phyloP scores from a whole-genome alignment of 2,888 invertebrate species.

The Sycophila texana region DNA sequence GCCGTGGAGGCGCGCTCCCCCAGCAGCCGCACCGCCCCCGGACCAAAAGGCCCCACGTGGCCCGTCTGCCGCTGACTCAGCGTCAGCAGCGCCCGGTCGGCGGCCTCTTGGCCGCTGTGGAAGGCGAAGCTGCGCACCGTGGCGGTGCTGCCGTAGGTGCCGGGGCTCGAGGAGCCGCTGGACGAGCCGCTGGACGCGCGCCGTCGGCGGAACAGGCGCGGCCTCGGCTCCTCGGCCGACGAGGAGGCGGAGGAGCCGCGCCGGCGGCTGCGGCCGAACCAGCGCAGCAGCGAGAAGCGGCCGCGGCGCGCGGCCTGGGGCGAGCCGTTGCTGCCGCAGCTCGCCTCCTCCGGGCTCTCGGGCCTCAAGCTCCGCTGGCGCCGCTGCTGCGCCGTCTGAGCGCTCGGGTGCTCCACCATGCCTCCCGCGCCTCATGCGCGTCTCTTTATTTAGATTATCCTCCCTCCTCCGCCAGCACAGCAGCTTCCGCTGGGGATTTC shows the following conservation, averaged over 20 bases:
- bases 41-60: conserved; percentile 69
- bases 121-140: conserved; percentile 86
- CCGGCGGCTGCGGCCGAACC: conserved; percentile 83
- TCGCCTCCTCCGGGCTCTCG: neutral
- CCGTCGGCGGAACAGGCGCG: conserved; percentile 56
- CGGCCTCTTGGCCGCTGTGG: conserved; percentile 75
- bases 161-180: conserved; percentile 77
- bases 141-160: conserved; percentile 84
- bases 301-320: conserved; percentile 48
- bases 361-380: conserved; percentile 49
- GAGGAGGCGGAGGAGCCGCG: conserved; percentile 67
- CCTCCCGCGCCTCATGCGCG: conserved; percentile 51
- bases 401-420: conserved; percentile 60
- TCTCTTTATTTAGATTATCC: conserved; percentile 59
- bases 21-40: conserved; percentile 67
- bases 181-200: conserved; percentile 61
- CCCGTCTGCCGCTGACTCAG: conserved; percentile 57
- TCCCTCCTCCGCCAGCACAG: neutral
- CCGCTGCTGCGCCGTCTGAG: conserved; percentile 54
- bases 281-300: conserved; percentile 83
- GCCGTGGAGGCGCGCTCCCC: conserved; percentile 50
- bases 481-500: neutral
- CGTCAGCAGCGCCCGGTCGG: conserved; percentile 50
- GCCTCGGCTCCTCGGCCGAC: conserved; percentile 38
- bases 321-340: neutral